These are phyloP conservation scores for Coleophora flavipennella DNA, from an alignment of 2,888 invertebrate species.

Conservation along the genomic window DNA sequence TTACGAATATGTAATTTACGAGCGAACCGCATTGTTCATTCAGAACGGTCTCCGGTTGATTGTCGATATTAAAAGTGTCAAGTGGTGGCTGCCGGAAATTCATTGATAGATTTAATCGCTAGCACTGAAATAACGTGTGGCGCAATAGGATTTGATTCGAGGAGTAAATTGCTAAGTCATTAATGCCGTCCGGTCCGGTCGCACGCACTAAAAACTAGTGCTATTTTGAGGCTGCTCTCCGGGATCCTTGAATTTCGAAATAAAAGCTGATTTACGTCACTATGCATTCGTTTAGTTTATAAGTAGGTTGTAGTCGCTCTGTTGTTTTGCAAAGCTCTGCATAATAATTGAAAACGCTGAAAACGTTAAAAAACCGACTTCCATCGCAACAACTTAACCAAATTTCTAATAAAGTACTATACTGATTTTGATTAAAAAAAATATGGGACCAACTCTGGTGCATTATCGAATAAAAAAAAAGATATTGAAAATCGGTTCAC, in stretches of 20 bases:
- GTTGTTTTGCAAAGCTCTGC: too few species aligned
- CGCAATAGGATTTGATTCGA: constrained; percentile 57
- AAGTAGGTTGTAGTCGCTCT: neutral
- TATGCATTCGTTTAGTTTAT: constrained; percentile 8
- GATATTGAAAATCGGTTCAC: too few species aligned
- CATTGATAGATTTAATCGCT: constrained; percentile 70
- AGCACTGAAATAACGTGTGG: constrained; percentile 55
- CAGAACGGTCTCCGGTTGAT: constrained; percentile 55
- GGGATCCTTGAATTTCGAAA: constrained; percentile 40
- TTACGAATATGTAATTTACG: constrained; percentile 61
- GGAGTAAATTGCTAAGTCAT: constrained; percentile 65
- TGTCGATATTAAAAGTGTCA: constrained; percentile 70
- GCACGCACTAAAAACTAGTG: constrained; percentile 48
- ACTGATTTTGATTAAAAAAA: too few species aligned
- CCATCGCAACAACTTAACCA: too few species aligned
- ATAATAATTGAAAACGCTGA: too few species aligned
- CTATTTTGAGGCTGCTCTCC: constrained; percentile 49
- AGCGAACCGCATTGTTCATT: constrained; percentile 64
- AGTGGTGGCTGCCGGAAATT: constrained; percentile 63
- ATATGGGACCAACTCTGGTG: too few species aligned
- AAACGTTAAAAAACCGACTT: too few species aligned
- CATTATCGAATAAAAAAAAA: too few species aligned
- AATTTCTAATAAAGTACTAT: too few species aligned
- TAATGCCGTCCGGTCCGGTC: constrained; percentile 71
- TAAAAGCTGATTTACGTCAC: constrained; percentile 35